Evolutionary conservation across 2,113 vertebrate genomes (phyloP).

Genomic region (Arenaria interpres): DNA sequence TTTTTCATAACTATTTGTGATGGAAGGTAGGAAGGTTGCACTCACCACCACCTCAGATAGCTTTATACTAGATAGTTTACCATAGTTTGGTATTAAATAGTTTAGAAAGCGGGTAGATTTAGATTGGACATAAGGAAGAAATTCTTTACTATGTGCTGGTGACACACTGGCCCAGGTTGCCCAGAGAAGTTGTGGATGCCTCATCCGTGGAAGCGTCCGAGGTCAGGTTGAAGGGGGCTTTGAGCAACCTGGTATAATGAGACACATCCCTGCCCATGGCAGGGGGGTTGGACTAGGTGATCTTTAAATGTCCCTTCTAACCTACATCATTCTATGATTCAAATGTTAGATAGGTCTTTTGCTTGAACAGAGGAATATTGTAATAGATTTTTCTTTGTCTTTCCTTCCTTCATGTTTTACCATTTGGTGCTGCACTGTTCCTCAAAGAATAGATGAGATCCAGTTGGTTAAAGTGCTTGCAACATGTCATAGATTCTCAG

Average conservation of each 20-base stretch:
- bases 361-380: background rate
- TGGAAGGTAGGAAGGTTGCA: background rate
- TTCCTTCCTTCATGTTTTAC: background rate
- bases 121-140: background rate
- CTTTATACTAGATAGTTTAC: background rate
- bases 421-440: background rate
- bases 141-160: background rate
- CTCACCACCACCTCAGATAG: background rate
- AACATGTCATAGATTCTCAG: background rate
- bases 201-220: no score
- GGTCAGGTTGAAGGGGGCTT: background rate
- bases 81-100: background rate
- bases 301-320: background rate
- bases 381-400: background rate
- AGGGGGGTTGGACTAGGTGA: background rate
- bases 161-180: background rate
- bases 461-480: background rate
- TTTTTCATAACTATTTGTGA: background rate
- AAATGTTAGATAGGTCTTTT: background rate
- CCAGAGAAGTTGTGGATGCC: no score
- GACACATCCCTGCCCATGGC: no score
- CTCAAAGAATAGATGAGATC: background rate
- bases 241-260: no score
- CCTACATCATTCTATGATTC: background rate
- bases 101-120: background rate